These are phyloP conservation scores for Spea hammondii DNA, from an alignment of 2,797 vertebrate species.

Conservation along the genomic window DNA sequence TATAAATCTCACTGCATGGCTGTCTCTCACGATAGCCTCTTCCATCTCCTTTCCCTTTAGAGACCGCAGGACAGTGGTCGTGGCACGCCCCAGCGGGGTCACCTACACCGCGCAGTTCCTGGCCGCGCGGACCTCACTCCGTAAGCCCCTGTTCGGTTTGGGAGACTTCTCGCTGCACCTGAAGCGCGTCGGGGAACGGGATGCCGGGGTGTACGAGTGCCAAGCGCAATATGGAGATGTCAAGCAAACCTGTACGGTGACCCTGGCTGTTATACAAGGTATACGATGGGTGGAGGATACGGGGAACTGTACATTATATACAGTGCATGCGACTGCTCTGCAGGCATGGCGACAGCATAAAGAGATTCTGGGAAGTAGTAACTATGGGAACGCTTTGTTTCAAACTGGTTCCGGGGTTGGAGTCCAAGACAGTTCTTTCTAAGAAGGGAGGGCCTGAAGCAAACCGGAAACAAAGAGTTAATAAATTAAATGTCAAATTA, in stretches of 20 bases:
- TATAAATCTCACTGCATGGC: not conserved
- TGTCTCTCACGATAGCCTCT: not conserved
- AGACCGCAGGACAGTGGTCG: not conserved
- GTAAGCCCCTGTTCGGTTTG: not conserved
- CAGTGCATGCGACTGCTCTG: too few relatives aligned
- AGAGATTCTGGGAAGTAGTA: not conserved
- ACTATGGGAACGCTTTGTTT: too few relatives aligned
- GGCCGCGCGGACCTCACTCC: not conserved
- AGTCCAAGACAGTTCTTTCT: too few relatives aligned
- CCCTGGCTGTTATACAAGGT: slow-evolving; percentile 9
- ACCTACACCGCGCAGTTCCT: not conserved
- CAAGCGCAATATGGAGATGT: not conserved
- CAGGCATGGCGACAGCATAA: not conserved
- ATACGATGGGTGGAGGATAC: not conserved
- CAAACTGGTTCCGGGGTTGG: too few relatives aligned
- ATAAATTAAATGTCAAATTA: too few relatives aligned
- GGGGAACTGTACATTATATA: not conserved
- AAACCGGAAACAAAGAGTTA: too few relatives aligned
- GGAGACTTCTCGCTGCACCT: slow-evolving; percentile 40
- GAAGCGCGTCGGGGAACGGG: not conserved
- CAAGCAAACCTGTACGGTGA: not conserved
- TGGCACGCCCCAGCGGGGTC: not conserved
- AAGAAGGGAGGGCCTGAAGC: too few relatives aligned
- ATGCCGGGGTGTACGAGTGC: slow-evolving; percentile 8
- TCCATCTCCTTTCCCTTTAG: not conserved